Evolutionary conservation across 2,888 invertebrate species (phyloP), one percentile per base, ranked within the genome.

Genomic region (Conomelus anceps): DNA sequence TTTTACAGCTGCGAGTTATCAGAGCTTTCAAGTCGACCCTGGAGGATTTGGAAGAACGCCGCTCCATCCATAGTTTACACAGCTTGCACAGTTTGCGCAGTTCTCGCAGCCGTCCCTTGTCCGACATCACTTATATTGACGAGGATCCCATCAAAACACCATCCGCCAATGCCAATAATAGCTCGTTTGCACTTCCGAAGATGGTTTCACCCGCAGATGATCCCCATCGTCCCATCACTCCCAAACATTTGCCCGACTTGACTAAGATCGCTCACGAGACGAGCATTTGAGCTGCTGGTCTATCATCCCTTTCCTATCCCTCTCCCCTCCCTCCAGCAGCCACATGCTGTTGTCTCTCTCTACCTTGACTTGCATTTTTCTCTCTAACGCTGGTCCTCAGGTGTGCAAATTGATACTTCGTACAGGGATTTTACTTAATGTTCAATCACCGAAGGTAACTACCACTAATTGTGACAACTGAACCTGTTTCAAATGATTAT

Each of bases 11-110:
- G 95, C 98, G 99, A 95, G 99, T 99, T 95, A 99, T 99, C 95
- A 98, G 99, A 95, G 99, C 99, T 94, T 99, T 99, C 98, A 98
- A 98, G 96, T 98, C 98, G 93, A 99, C 97, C 94, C 96, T 99
- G 96, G 99, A 99, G 96, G 99, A 99, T 95, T 95, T 99, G 95
- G 99, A 98, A 95, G 99, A 99, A 95, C 97, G 98, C 93, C 98
- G 99, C 94, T 99, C 98, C 94, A 97, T 98, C 94, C 98, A 99
- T 96, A 98, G 98, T 95, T 96, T 98, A 94, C 98, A 98, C 94
- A 98, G 97, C 94, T 96, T 97, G 94, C 97, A 97, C 95, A 97
- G 96, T 95, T 96, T 97, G 93, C 95, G 96, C 94, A 95, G 95
- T 94, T 96, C 96, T 93, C 96, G 96, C 94, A 96, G 96, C 94